phyloP scores from a whole-genome alignment of 2,888 invertebrate species.

The Enoplolaimus lenunculus region DNA sequence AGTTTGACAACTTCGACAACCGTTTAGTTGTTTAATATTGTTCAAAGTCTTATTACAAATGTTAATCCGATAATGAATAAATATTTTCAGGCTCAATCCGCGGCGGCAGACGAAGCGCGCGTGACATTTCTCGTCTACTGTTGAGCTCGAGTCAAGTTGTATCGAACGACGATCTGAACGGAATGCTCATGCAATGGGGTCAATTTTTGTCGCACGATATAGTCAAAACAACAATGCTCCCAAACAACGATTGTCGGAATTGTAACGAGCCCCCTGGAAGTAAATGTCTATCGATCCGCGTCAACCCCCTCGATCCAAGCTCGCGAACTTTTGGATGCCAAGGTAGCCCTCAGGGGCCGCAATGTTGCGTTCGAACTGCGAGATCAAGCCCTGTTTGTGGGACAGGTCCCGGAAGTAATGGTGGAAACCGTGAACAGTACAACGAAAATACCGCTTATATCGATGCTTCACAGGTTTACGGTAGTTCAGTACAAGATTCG shows the following conservation, averaged over 20 bases:
- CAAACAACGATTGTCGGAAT: constrained; percentile 34
- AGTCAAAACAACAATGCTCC: constrained; percentile 30
- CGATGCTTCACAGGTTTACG: constrained; percentile 24
- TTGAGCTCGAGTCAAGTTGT: constrained; percentile 34
- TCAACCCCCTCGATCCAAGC: constrained; percentile 30
- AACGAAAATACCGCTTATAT: constrained; percentile 64
- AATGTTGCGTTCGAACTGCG: constrained; percentile 24
- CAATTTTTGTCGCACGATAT: constrained; percentile 24
- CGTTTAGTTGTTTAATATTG: too few species aligned
- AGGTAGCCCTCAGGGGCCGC: too few species aligned
- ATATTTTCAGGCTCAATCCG: too few species aligned
- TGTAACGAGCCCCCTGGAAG: constrained; percentile 36
- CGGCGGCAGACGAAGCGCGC: constrained; percentile 32
- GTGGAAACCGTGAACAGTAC: too few species aligned
- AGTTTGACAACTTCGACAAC: too few species aligned
- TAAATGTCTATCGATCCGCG: constrained; percentile 35
- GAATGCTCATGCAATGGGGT: constrained; percentile 25
- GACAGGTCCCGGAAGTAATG: too few species aligned
- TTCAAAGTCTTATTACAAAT: too few species aligned
- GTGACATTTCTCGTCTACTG: constrained; percentile 35
- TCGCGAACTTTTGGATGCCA: not conserved
- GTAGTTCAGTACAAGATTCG: constrained; percentile 23
- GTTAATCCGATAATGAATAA: too few species aligned
- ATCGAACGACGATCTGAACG: constrained; percentile 27
- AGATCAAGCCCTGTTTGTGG: constrained; percentile 90